Evolutionary conservation across 2,888 invertebrate genomes (phyloP).

Genomic region (Aphidoletes aphidimyza): DNA sequence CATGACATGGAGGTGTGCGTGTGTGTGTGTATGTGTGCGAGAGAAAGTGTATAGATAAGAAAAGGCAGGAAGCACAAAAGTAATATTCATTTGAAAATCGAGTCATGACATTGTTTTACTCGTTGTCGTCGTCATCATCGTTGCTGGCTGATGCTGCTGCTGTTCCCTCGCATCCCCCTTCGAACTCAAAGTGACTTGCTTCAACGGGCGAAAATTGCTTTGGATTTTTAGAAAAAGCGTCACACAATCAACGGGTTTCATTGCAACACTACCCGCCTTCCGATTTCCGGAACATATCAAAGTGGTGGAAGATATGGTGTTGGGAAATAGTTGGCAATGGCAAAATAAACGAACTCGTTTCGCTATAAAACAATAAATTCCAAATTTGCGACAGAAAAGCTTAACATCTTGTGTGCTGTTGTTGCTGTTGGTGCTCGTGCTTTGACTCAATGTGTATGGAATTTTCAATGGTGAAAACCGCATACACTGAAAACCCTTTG

Average conservation of each 20-base stretch:
- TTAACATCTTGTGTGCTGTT: background rate
- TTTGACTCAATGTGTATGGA: too few relatives aligned
- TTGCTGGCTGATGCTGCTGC: too few relatives aligned
- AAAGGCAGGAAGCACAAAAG: background rate
- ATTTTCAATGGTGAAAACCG: background rate
- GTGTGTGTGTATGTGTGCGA: too few relatives aligned
- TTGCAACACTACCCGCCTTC: background rate
- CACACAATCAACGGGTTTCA: background rate
- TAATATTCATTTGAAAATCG: background rate
- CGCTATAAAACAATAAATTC: slow-evolving; percentile 32
- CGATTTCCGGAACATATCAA: too few relatives aligned
- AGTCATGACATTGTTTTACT: background rate
- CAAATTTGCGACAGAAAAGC: slow-evolving; percentile 17
- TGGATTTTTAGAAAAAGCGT: background rate
- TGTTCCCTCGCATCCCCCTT: too few relatives aligned
- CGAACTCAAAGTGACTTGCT: too few relatives aligned
- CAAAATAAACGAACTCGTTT: background rate
- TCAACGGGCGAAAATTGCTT: background rate
- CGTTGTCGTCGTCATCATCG: too few relatives aligned
- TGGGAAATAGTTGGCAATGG: background rate
- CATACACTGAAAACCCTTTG: background rate
- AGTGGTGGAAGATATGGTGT: too few relatives aligned
- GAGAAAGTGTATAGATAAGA: background rate
- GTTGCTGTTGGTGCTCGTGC: too few relatives aligned
- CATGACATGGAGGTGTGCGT: background rate